These are phyloP conservation scores for Psilopsiagon aymara DNA, from an alignment of 2,113 vertebrate species.

Conservation along the genomic window DNA sequence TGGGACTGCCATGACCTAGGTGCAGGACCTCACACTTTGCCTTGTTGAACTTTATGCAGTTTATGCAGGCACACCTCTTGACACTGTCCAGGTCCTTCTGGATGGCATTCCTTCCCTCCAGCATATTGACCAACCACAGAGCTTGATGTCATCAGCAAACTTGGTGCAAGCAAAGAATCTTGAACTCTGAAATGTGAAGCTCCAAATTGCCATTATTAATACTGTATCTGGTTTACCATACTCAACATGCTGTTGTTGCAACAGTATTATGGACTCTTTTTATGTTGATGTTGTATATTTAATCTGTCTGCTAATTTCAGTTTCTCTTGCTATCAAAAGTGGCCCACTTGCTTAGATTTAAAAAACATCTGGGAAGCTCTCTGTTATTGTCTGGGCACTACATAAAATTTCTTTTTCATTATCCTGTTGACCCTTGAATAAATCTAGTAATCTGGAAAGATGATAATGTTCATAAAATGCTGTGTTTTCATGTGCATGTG, in stretches of 20 bases:
- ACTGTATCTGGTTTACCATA: not conserved
- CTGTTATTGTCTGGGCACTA: not conserved
- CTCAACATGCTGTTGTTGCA: not conserved
- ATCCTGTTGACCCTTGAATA: slow-evolving; percentile 1
- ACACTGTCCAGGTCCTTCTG: not conserved
- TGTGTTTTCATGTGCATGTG: not conserved
- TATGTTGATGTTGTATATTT: not conserved
- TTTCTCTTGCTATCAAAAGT: not conserved
- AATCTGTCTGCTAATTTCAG: not conserved
- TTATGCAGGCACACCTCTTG: not conserved
- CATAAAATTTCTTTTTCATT: not conserved
- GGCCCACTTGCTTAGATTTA: not conserved
- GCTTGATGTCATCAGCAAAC: not conserved
- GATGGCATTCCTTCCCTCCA: not conserved
- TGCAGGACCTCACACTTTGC: not conserved
- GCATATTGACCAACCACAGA: not conserved
- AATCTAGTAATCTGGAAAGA: slow-evolving; percentile 36
- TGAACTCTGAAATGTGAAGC: not conserved
- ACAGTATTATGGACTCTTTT: not conserved
- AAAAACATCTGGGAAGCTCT: not conserved
- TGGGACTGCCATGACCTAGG: not conserved
- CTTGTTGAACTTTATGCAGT: not conserved
- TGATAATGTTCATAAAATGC: not conserved
- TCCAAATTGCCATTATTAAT: not conserved
- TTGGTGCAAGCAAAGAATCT: not conserved